Conservation (phyloP, 2,888 invertebrate species). For the Ophraella communa region DNA sequence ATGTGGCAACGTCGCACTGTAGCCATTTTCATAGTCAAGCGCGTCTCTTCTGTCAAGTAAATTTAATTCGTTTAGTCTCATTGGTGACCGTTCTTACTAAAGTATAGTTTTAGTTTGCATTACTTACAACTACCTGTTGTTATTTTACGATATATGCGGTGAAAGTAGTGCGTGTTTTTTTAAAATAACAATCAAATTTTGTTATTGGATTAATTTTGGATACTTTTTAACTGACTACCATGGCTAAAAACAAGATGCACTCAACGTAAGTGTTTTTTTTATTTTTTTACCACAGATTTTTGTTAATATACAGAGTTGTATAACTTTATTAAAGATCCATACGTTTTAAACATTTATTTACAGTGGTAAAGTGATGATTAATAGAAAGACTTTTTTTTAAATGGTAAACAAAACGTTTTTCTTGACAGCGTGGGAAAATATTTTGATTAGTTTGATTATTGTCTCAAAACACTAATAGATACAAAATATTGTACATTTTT, state of each 20-base stretch:
- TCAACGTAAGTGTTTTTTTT: conserved; percentile 40
- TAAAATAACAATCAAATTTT: too few species aligned
- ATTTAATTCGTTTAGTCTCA: conserved; percentile 30
- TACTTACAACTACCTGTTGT: conserved; percentile 35
- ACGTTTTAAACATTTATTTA: neutral
- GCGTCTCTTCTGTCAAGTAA: conserved; percentile 23
- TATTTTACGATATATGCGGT: conserved; percentile 20
- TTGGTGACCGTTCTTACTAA: conserved; percentile 28
- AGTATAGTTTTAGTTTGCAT: conserved; percentile 20
- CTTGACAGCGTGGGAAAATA: neutral
- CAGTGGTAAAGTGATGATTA: neutral
- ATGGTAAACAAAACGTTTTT: neutral
- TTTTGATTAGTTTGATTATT: too few species aligned
- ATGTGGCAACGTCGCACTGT: conserved; percentile 22
- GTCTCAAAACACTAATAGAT: too few species aligned
- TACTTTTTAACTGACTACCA: conserved; percentile 25
- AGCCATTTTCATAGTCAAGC: conserved; percentile 30
- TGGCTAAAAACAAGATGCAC: conserved; percentile 52
- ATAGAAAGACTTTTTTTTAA: too few species aligned
- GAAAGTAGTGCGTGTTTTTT: neutral
- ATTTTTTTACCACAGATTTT: neutral
- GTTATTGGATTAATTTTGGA: conserved; percentile 22
- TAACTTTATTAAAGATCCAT: too few species aligned
- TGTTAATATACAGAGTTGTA: too few species aligned
- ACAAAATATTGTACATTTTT: too few species aligned